Conservation (phyloP, 35 echinoderm and acorn worm species). For the Patiria miniata region DNA sequence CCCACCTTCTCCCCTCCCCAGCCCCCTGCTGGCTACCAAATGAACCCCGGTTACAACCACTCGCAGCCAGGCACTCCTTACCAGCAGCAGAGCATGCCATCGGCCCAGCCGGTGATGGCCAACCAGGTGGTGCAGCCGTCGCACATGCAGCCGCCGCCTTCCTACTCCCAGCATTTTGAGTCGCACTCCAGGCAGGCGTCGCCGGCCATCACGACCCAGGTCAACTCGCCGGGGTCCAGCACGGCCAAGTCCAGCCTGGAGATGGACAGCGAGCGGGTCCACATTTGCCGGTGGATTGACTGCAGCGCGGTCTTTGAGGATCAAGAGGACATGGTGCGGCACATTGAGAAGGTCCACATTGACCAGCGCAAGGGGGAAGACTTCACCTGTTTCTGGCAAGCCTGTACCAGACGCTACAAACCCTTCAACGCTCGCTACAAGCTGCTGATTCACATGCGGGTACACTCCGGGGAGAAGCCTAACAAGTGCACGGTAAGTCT, state of each 20-base stretch:
- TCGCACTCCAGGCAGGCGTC: conserved; percentile 59
- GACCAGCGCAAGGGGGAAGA: conserved; percentile 99
- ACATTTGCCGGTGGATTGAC: conserved; percentile 92
- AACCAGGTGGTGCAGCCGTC: conserved; percentile 27
- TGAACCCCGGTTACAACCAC: not conserved
- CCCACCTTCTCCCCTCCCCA: conserved; percentile 10
- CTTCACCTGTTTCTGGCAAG: conserved; percentile 99
- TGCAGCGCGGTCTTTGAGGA: conserved; percentile 91
- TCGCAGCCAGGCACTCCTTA: conserved; percentile 20
- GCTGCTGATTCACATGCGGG: conserved; percentile 98
- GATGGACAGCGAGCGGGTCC: conserved; percentile 59
- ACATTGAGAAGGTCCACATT: conserved; percentile 99
- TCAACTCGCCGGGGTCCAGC: conserved; percentile 47
- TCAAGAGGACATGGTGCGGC: conserved; percentile 93
- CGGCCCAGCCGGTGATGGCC: not conserved
- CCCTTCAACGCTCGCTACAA: conserved; percentile 99
- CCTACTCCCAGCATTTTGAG: conserved; percentile 86
- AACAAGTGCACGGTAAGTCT: conserved; percentile 99
- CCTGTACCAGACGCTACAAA: conserved; percentile 87
- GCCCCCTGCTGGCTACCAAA: conserved; percentile 24
- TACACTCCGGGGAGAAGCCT: conserved; percentile 97
- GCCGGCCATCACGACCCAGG: conserved; percentile 50
- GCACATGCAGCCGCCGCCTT: conserved; percentile 72
- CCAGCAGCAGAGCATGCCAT: conserved; percentile 32
- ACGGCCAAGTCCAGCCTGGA: conserved; percentile 67